A percentile compares a stretch with the other conserved stretches of the same genome.
These are phyloP conservation scores for Strigamia transsilvanica DNA, from an alignment of 2,888 invertebrate genomes.

Conservation along the genomic window DNA sequence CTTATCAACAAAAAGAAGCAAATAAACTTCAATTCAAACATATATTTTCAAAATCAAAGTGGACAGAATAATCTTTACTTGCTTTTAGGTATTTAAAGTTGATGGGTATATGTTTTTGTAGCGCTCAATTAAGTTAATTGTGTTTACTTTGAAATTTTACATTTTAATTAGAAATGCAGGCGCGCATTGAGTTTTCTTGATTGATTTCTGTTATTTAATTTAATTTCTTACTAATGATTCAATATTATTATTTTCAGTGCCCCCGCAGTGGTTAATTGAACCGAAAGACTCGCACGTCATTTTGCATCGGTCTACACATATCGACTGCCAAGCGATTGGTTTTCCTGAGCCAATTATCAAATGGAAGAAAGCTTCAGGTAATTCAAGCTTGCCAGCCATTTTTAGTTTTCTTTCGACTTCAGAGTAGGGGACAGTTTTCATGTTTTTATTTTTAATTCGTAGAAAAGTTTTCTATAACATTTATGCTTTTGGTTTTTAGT, in stretches of 20 bases:
- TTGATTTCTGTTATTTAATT: neutral
- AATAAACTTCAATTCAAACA: too few relatives aligned
- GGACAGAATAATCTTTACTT: too few relatives aligned
- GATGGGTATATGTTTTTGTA: too few relatives aligned
- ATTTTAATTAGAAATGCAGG: neutral
- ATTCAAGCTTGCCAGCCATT: constrained; percentile 24
- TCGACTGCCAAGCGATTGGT: constrained; percentile 56
- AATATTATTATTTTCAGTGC: constrained; percentile 57
- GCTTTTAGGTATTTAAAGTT: too few relatives aligned
- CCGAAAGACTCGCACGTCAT: constrained; percentile 59
- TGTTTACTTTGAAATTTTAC: neutral
- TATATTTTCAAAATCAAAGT: too few relatives aligned
- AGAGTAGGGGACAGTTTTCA: too few relatives aligned
- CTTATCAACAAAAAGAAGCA: too few relatives aligned
- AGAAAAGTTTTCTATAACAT: too few relatives aligned
- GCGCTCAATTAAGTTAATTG: neutral
- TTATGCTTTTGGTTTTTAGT: too few relatives aligned
- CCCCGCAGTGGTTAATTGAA: constrained; percentile 60
- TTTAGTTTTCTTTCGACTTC: neutral
- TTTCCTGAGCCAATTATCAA: constrained; percentile 56
- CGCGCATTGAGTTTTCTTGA: neutral
- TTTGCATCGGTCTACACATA: constrained; percentile 56
- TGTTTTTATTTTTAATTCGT: too few relatives aligned
- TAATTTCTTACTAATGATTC: constrained; percentile 5
- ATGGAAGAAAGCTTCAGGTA: constrained; percentile 57